phyloP scores from a whole-genome alignment of 2,797 vertebrate species.

The Okamejei kenojei region DNA sequence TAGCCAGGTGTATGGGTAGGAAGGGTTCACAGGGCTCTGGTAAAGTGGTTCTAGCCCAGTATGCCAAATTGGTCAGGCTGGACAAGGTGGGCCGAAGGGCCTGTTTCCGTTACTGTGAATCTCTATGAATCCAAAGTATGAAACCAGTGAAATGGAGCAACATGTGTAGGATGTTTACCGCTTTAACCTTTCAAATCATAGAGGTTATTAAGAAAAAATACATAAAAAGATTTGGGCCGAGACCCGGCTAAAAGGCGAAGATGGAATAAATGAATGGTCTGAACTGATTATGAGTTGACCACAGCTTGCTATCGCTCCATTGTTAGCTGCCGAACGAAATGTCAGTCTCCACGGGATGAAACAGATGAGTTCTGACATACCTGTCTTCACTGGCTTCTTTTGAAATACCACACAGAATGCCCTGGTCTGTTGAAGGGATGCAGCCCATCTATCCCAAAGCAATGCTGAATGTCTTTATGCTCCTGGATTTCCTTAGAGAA shows the following conservation, averaged over 20 bases:
- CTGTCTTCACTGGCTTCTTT: constrained; percentile 41
- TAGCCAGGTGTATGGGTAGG: too few species aligned
- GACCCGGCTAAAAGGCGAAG: constrained; percentile 12
- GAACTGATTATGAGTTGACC: constrained; percentile 41
- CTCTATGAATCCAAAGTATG: background rate
- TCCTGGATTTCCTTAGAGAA: constrained; percentile 48
- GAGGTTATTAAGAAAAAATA: background rate
- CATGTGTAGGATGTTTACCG: background rate
- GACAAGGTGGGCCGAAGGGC: too few species aligned
- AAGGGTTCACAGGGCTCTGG: too few species aligned
- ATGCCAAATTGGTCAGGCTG: too few species aligned
- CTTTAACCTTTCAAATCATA: constrained; percentile 8
- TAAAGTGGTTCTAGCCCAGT: too few species aligned
- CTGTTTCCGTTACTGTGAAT: too few species aligned
- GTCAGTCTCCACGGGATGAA: constrained; percentile 39
- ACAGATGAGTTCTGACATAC: constrained; percentile 39
- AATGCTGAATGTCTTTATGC: constrained; percentile 43
- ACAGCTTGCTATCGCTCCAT: constrained; percentile 38
- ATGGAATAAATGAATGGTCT: constrained; percentile 33
- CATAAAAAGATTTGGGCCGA: constrained; percentile 18
- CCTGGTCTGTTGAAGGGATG: background rate
- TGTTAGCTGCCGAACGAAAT: constrained; percentile 43
- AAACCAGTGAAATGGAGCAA: background rate
- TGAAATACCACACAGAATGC: constrained; percentile 40
- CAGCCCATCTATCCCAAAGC: constrained; percentile 34